Evolutionary conservation across 2,113 vertebrate genomes (phyloP), one percentile per base, ranked within the genome.

Genomic region (Bos javanicus): DNA sequence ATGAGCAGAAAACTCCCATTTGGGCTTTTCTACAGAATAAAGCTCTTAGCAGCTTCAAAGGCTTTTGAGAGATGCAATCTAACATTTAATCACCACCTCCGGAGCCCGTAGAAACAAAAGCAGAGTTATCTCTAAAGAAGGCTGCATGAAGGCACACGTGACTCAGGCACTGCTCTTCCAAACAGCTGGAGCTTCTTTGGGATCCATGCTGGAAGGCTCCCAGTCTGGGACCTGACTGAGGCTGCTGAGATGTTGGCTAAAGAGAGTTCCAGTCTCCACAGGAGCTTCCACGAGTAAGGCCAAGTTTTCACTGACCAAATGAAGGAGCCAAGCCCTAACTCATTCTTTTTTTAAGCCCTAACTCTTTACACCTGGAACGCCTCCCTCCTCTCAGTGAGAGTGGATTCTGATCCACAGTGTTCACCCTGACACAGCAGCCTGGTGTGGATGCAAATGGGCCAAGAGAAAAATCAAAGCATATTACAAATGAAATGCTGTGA

Each of bases 71-170:
- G 88, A 89, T 25, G 54, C 76, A 14, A 64, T 71, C 87, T 94
- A 43, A 87, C 71, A 14, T 50, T 46, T 43, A 95, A 90, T 82
- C 90, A 67, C 50, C 30, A 62, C 94, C 81, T 94, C 86, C 36
- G 13, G 60, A 85, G 80, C 74, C 94, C 25, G n/a, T 0, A 92
- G 82, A 59, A 94, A 90, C 46, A 92, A 89, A 87, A 88, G 81
- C 56, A 67, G 25, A 30, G 56, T 84, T 94, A 94, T 93, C 85
- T 95, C 96, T 71, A 43, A 43, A 97, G 62, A 80, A 76, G 10
- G 28, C 85, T 19, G 64, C 6, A 39, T 17, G 52, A 94, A 80
- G 9, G 33, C 52, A n/a, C 71, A 9, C 1, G 2, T 23, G 59
- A 85, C 59, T 82, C 64, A 62, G 64, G n/a, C n/a, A 5, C 62